Evolutionary conservation across 2,113 vertebrate species (phyloP).

Genomic region (Bambusicola thoracicus): DNA sequence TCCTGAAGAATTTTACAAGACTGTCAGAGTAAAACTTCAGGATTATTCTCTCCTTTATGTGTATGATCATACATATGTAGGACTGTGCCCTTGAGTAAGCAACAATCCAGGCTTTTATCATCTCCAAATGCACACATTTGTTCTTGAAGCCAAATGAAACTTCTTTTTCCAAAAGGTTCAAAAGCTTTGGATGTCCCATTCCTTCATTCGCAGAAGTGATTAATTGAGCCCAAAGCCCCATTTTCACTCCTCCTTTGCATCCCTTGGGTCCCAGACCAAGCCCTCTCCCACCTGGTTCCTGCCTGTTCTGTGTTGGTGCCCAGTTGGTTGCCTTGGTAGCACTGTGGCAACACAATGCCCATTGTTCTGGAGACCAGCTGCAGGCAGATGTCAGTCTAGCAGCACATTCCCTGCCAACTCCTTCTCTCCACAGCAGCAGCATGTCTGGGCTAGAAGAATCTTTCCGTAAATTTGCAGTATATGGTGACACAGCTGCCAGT

Average conservation of each 20-base stretch:
- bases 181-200: background rate
- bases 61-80: background rate
- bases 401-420: background rate
- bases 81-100: background rate
- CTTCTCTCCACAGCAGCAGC: background rate
- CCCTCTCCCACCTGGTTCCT: background rate
- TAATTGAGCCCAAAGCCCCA: background rate
- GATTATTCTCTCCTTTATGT: background rate
- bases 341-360: background rate
- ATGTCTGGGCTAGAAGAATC: conserved; percentile 75
- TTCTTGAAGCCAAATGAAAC: background rate
- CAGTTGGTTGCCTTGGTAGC: background rate
- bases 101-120: background rate
- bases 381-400: background rate
- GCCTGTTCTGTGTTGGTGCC: background rate
- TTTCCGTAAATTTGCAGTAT: conserved; percentile 84
- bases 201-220: background rate
- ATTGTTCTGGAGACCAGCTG: background rate
- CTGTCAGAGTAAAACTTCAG: background rate
- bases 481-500: conserved; percentile 82
- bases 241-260: background rate
- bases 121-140: background rate
- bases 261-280: fast-evolving
- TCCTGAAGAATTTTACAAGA: background rate
- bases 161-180: background rate